Percentiles rank a stretch among this genome's conserved stretches.
These are phyloP conservation scores for Drosophila gaucha DNA, from an alignment of 2,888 invertebrate species.

Conservation along the genomic window DNA sequence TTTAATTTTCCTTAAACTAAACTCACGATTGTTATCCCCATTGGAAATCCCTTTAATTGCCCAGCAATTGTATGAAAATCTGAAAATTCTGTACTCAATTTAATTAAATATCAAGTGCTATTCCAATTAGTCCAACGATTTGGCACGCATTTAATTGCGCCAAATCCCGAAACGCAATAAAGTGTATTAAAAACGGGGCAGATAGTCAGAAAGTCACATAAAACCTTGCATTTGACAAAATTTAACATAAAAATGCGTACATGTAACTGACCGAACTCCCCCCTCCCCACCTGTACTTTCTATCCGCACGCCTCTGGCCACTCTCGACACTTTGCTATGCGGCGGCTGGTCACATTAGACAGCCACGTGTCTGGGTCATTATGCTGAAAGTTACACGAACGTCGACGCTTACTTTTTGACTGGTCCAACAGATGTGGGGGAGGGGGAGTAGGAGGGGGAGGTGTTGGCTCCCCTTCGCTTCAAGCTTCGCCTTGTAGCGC, in stretches of 20 bases:
- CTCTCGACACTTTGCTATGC: conserved; percentile 45
- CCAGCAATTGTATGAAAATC: conserved; percentile 47
- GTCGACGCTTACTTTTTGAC: conserved; percentile 66
- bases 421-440: not conserved
- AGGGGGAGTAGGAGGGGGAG: not conserved
- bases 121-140: conserved; percentile 75
- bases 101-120: conserved; percentile 67
- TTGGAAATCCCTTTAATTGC: conserved; percentile 2
- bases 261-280: not conserved
- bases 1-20: not conserved
- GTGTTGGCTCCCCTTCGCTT: not conserved
- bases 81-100: conserved; percentile 45
- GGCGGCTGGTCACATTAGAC: conserved; percentile 73
- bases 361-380: conserved; percentile 83
- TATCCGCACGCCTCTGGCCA: conserved; percentile 15
- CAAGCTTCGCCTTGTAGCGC: conserved; percentile 64
- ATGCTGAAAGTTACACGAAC: conserved; percentile 79
- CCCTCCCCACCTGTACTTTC: conserved; percentile 1
- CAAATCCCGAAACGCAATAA: conserved; percentile 69
- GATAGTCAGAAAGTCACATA: conserved; percentile 28
- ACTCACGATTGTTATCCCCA: not conserved
- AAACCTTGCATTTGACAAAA: conserved; percentile 59
- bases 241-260: conserved; percentile 75
- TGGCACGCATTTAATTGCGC: conserved; percentile 72
- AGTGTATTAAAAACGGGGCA: conserved; percentile 77